A percentile compares a stretch with the other conserved stretches of the same genome.
Conservation (phyloP, 2,888 invertebrate genomes). For the Drosophila kambysellisi region DNA sequence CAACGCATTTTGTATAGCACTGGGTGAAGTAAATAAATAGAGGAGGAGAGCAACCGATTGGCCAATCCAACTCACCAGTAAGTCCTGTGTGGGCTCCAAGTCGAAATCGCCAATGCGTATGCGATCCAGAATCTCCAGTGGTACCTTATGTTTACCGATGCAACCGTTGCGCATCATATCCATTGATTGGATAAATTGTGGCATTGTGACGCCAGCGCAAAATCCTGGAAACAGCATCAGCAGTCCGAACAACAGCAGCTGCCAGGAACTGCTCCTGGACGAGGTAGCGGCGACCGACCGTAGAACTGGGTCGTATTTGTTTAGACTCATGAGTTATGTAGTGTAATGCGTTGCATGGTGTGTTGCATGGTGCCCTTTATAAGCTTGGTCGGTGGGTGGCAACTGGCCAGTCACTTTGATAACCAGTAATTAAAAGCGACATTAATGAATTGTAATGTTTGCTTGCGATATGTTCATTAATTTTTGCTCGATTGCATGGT, state of each 20-base stretch:
- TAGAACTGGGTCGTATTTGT: conserved; percentile 1
- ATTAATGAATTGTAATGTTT: conserved; percentile 37
- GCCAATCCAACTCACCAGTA: conserved; percentile 67
- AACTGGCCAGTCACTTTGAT: conserved; percentile 15
- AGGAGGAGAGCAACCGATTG: background rate
- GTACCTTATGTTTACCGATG: conserved; percentile 80
- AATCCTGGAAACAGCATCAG: conserved; percentile 33
- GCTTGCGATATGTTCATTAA: conserved; percentile 15
- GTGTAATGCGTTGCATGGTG: conserved; percentile 25
- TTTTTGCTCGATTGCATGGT: conserved; percentile 54
- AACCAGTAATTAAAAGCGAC: conserved; percentile 43
- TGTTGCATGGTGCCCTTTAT: conserved; percentile 36
- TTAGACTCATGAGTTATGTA: conserved; percentile 26
- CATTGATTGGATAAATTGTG: conserved; percentile 82
- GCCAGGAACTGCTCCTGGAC: conserved; percentile 22
- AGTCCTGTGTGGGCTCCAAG: conserved; percentile 70
- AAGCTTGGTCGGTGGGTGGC: conserved; percentile 27
- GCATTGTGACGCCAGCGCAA: conserved; percentile 63
- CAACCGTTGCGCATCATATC: conserved; percentile 84
- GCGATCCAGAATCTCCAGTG: conserved; percentile 71
- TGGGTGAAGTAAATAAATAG: conserved; percentile 28
- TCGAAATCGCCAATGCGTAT: conserved; percentile 77
- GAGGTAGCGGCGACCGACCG: background rate
- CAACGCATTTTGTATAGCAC: conserved; percentile 83
- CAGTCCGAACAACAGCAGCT: conserved; percentile 35